phyloP scores from a whole-genome alignment of 53 echinoderm and acorn worm genomes.

The Zoroaster sp. region DNA sequence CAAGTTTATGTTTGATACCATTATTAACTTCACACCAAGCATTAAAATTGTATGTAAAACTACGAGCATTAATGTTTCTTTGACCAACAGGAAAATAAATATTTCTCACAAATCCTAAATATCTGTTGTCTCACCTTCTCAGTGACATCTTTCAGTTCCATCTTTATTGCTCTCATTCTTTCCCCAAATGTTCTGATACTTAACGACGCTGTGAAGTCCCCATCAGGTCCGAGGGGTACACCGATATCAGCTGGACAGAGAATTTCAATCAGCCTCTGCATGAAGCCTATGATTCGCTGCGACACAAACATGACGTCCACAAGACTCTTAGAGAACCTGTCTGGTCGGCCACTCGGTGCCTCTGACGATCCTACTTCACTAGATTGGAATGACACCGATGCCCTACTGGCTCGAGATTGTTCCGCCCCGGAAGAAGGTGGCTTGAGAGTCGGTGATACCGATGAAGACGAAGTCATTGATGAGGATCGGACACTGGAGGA shows the following conservation, averaged over 20 bases:
- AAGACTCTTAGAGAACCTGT: constrained; percentile 36
- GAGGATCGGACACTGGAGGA: background rate
- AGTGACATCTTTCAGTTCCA: constrained; percentile 16
- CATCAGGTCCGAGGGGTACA: background rate
- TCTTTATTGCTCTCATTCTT: background rate
- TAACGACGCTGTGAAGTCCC: background rate
- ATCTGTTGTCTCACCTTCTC: constrained; percentile 1
- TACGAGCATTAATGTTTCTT: background rate
- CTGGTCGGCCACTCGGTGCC: background rate
- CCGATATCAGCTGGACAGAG: constrained; percentile 20
- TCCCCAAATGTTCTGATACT: constrained; percentile 1
- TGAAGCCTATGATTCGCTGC: constrained; percentile 37
- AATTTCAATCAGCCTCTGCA: constrained; percentile 53
- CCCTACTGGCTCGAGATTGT: background rate
- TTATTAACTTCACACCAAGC: background rate
- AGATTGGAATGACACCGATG: constrained; percentile 20
- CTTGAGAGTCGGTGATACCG: background rate
- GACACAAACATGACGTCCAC: constrained; percentile 52
- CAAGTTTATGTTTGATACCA: too few species aligned
- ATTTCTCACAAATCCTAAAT: background rate
- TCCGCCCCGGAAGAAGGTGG: background rate
- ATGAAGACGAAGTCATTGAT: background rate
- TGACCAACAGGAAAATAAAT: too few species aligned
- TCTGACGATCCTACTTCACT: background rate
- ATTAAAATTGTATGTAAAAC: background rate